Conservation (phyloP, 1,140 invertebrate species). For the Mycetomoellerius zeteki region DNA sequence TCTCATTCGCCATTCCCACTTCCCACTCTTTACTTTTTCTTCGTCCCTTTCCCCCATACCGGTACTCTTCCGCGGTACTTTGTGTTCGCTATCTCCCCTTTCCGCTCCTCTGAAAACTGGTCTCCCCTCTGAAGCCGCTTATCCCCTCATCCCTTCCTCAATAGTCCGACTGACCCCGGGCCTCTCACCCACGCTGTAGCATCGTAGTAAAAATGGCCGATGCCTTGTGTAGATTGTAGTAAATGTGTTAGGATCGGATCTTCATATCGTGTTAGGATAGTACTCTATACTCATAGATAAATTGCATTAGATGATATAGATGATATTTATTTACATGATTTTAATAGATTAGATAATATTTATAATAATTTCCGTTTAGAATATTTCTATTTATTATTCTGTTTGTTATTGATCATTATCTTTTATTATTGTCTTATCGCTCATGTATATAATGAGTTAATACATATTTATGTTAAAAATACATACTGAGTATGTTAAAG, state of each 20-base stretch:
- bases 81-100: conserved; percentile 62
- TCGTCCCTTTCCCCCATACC: conserved; percentile 21
- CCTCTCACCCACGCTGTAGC: conserved; percentile 83
- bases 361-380: neutral
- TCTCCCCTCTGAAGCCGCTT: conserved; percentile 33
- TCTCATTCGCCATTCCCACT: conserved; percentile 18
- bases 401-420: neutral
- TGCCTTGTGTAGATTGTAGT: conserved; percentile 74
- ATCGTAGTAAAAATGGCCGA: conserved; percentile 84
- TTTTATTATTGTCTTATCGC: neutral
- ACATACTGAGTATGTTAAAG: neutral
- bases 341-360: neutral
- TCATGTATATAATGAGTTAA: neutral
- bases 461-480: neutral
- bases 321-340: no score
- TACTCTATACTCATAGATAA: neutral
- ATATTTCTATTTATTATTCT: neutral
- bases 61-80: conserved; percentile 62
- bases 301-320: neutral
- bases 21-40: conserved; percentile 53
- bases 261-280: no score
- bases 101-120: conserved; percentile 69
- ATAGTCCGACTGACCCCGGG: conserved; percentile 79
- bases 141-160: neutral
- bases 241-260: conserved; percentile 66